Conservation (phyloP, 2,113 vertebrate genomes). For the Nibea coibor region DNA sequence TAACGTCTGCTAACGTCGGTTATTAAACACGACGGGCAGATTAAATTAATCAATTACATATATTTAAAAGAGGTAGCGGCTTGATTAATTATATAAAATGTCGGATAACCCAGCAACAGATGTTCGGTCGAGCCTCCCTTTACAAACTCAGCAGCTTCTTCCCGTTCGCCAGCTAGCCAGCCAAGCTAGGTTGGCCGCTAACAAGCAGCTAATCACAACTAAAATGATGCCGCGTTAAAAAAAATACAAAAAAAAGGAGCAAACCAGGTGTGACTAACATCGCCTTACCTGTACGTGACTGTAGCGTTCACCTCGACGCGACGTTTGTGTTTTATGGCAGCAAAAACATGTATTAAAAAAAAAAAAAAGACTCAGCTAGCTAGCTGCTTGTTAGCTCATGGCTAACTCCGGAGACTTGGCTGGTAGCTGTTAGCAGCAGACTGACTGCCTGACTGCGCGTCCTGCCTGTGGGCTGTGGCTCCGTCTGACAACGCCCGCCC, state of each 20-base stretch:
- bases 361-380: slow-evolving; percentile 29
- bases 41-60: no score
- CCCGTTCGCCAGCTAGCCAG: slow-evolving; percentile 12
- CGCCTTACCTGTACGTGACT: slow-evolving; percentile 35
- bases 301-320: background rate
- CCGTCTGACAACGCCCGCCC: slow-evolving; percentile 75
- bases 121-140: slow-evolving; percentile 27
- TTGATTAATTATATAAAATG: background rate
- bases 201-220: slow-evolving; percentile 68
- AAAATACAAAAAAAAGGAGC: background rate
- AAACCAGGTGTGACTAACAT: background rate
- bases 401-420: slow-evolving; percentile 65
- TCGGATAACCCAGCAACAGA: slow-evolving; percentile 51
- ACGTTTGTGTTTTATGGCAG: slow-evolving; percentile 13
- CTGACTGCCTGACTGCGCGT: slow-evolving; percentile 57
- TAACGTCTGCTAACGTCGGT: background rate
- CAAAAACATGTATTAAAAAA: slow-evolving; percentile 4
- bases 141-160: slow-evolving; percentile 20
- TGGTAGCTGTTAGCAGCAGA: slow-evolving; percentile 55
- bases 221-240: slow-evolving; percentile 21
- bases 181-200: slow-evolving; percentile 22
- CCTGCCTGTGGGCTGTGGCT: slow-evolving; percentile 68
- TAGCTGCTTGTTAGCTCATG: slow-evolving; percentile 79
- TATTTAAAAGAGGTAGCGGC: background rate
- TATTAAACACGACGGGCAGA: background rate